Percentiles rank a stretch among this genome's conserved stretches.
Evolutionary conservation across 2,888 invertebrate genomes (phyloP).

Genomic region (Meiosimyza platycephala): DNA sequence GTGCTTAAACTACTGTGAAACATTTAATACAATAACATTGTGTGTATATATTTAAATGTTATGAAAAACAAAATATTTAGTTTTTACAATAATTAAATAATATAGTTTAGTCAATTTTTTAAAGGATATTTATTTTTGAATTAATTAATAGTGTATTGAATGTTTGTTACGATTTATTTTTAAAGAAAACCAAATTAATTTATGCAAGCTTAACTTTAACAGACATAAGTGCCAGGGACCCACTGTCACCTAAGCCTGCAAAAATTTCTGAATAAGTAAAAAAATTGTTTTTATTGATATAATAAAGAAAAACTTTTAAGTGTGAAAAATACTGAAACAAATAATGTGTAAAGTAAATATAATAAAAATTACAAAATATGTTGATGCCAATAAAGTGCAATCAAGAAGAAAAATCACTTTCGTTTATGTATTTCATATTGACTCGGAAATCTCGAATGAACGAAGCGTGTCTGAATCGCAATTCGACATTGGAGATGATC

Average conservation of each 20-base stretch:
- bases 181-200: conserved; percentile 1
- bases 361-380: conserved; percentile 12
- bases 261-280: conserved; percentile 11
- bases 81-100: conserved; percentile 20
- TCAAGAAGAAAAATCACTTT: not conserved
- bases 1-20: conserved; percentile 24
- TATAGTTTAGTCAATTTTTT: conserved; percentile 19
- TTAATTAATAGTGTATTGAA: conserved; percentile 22
- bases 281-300: conserved; percentile 9
- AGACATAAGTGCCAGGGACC: not conserved
- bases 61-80: conserved; percentile 5
- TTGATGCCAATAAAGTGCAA: conserved; percentile 18
- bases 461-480: no score
- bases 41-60: conserved; percentile 12
- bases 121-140: conserved; percentile 28
- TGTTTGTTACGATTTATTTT: conserved; percentile 23
- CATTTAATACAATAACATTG: conserved; percentile 1
- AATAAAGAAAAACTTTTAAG: conserved; percentile 2
- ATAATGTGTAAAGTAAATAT: not conserved
- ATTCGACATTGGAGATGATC: no score
- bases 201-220: not conserved
- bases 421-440: no score
- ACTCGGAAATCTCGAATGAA: no score
- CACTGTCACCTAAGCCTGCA: conserved; percentile 5
- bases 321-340: conserved; percentile 2